A percentile compares a stretch with the other conserved stretches of the same genome.
phyloP scores from a whole-genome alignment of 2,113 vertebrate species.

The Gymnobelideus leadbeateri region DNA sequence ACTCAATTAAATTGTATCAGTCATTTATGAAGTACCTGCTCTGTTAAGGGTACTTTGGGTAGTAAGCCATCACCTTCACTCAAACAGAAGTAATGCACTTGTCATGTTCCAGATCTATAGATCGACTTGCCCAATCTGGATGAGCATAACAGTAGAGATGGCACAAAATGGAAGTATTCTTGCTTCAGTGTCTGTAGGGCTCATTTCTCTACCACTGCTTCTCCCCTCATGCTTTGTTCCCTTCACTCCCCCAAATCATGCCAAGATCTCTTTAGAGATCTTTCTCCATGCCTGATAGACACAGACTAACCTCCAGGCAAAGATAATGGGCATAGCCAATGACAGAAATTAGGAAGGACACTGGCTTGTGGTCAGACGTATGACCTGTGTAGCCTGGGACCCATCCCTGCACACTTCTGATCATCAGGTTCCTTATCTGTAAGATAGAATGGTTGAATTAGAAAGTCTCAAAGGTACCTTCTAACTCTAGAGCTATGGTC shows the following conservation, averaged over 20 bases:
- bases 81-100: background rate
- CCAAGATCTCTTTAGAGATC: background rate
- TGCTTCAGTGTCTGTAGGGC: background rate
- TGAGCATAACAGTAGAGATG: background rate
- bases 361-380: background rate
- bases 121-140: background rate
- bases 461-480: background rate
- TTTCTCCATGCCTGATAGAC: background rate
- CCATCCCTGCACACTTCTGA: background rate
- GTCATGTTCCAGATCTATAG: background rate
- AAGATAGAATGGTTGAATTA: background rate
- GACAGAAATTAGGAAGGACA: background rate
- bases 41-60: background rate
- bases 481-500: background rate
- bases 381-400: background rate
- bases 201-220: background rate
- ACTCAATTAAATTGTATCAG: background rate
- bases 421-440: background rate
- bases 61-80: background rate
- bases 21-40: background rate
- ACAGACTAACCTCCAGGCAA: background rate
- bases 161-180: background rate
- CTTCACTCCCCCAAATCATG: background rate
- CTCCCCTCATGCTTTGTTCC: background rate
- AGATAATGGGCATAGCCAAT: background rate